Percentiles rank a stretch among this genome's conserved stretches.
Evolutionary conservation across 2,797 vertebrate genomes (phyloP).

Genomic region (Mormyrops attenuatus): DNA sequence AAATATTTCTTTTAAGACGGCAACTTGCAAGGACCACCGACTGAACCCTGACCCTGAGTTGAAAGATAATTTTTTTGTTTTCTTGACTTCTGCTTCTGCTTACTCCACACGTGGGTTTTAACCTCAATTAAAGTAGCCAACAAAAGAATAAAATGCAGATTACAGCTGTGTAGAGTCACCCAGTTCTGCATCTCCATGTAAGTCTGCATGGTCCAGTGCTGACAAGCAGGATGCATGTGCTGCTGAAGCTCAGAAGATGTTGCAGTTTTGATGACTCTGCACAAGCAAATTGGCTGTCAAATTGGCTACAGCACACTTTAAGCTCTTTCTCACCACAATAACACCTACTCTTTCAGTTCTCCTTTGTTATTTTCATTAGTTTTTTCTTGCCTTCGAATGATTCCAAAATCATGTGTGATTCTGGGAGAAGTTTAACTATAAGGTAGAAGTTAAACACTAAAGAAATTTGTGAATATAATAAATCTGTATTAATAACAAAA

Average conservation of each 20-base stretch:
- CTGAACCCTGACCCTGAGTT: neutral
- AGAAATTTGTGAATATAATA: neutral
- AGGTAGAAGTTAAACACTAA: neutral
- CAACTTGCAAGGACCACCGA: neutral
- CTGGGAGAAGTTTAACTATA: neutral
- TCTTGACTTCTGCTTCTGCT: neutral
- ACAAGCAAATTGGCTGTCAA: neutral
- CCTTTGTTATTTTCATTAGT: neutral
- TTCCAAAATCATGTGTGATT: neutral
- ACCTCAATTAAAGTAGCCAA: neutral
- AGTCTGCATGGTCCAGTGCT: neutral
- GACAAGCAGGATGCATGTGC: neutral
- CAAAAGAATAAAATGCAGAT: neutral
- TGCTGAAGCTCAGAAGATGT: neutral
- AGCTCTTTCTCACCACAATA: neutral
- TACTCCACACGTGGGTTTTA: neutral
- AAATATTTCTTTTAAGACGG: neutral
- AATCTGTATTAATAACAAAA: neutral
- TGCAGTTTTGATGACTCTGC: neutral
- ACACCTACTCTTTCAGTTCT: neutral
- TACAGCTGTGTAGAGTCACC: neutral
- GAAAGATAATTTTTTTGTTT: neutral
- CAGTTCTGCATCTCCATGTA: neutral
- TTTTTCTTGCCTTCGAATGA: neutral
- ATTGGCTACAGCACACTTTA: neutral